Percentiles rank a stretch among this genome's conserved stretches.
Conservation (phyloP, 2,797 vertebrate genomes). For the Thalassophryne amazonica region DNA sequence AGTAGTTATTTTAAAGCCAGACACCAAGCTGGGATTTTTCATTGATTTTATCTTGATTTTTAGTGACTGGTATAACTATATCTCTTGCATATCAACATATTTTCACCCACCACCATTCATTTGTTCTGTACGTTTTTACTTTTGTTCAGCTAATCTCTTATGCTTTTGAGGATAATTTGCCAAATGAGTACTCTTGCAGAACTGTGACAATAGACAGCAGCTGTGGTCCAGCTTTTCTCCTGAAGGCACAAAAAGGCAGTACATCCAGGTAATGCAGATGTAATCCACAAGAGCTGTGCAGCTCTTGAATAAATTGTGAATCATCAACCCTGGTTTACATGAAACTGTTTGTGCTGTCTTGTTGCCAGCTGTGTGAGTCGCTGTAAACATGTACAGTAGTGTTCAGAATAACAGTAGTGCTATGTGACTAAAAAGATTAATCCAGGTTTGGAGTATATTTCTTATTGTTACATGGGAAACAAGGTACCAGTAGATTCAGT, state of each 20-base stretch:
- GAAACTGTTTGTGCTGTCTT: not conserved
- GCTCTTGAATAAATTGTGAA: conserved; percentile 25
- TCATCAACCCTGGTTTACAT: conserved; percentile 21
- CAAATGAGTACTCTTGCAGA: conserved; percentile 53
- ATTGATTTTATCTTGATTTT: conserved; percentile 19
- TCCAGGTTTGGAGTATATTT: too few relatives aligned
- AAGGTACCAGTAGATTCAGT: too few relatives aligned
- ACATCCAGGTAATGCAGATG: conserved; percentile 2
- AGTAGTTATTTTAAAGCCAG: conserved; percentile 50
- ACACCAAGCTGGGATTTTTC: conserved; percentile 34
- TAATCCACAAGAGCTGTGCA: conserved; percentile 11
- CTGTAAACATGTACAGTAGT: too few relatives aligned
- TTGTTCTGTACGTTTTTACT: conserved; percentile 10
- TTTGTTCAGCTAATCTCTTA: conserved; percentile 17
- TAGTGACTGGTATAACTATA: conserved; percentile 31
- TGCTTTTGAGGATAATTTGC: conserved; percentile 59
- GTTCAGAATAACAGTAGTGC: too few relatives aligned
- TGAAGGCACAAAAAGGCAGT: not conserved
- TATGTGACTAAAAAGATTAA: too few relatives aligned
- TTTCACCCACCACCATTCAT: not conserved
- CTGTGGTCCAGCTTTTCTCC: conserved; percentile 14
- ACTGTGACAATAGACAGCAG: conserved; percentile 34
- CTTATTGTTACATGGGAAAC: too few relatives aligned
- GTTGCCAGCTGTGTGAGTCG: not conserved
- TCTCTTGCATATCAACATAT: conserved; percentile 11